Evolutionary conservation across 2,888 invertebrate genomes (phyloP), one percentile per base, ranked within the genome.

Genomic region (Bimastos eiseni): DNA sequence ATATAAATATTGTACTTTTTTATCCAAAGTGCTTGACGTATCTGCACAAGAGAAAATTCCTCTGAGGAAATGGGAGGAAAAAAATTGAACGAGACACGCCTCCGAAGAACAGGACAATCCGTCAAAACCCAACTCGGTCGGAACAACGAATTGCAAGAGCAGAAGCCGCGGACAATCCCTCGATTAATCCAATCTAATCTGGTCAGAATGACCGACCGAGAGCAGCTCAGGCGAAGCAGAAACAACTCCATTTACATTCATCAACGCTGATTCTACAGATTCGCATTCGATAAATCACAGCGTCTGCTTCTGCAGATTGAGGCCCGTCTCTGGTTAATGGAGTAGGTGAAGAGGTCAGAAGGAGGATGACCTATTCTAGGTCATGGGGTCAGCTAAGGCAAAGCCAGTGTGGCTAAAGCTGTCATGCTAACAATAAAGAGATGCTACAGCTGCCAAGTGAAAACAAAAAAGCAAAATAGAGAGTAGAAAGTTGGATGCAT

Each of bases 321-420:
- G 70, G 70, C 70, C 70, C 70, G 70, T n/a, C 70, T 70, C 30
- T n/a, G 70, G 70, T 70, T 70, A 70, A 70, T 70, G 70, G 70
- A 70, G 30, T n/a, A 70, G 70, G 70, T 70, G 30, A 70, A 70
- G 1, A 70, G 70, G 70, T 30, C 70, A 70, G 70, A n/a, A n/a
- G 70, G 70, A n/a, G 70, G 70, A 70, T 70, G 70, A 70, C 70
- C 70, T 70, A 70, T 70, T 70, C n/a, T 5, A 1, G 70, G 70
- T 70, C 70, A 70, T 5, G 24, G n/a, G 70, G 70, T 70, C 70
- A n/a, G 70, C 70, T 70, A 70, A 70, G n/a, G 70, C 30, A 70
- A 70, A 70, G 70, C 70, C 70, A 8, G n/a, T 70, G 70, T n/a
- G 70, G 70, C 70, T 24, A 70, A 70, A 70, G 70, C 70, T 70